Base-by-base conservation (phyloP, 2,113 vertebrate genomes). In the Phasianus colchicus region DNA sequence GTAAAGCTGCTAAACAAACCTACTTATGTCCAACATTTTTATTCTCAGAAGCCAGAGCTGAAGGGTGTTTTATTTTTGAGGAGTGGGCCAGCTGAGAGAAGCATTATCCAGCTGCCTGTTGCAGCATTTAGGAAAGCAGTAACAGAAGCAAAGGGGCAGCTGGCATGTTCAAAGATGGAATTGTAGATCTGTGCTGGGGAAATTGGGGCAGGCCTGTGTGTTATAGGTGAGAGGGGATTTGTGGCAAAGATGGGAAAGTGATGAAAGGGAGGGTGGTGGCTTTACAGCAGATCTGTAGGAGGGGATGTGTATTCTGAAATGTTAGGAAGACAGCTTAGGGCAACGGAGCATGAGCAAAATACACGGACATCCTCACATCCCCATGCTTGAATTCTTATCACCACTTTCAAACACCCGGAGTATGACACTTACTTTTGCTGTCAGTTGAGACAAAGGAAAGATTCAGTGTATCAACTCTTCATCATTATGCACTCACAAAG, bases 1-100 rank as follows among this genome's bases (percentile, higher is more conserved):
- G 66, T 24, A 87, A 95, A 94, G 67, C 50, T 52, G 60, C 57
- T 86, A 64, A 93, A 70, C 40, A 86, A 92, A 77, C 30, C 50
- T 63, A 74, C 63, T 61, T 86, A 61, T 83, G 48, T 29, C 40
- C 63, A 79, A 82, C 71, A 29, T 58, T 70, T 95, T 66, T 50
- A 81, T 60, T n/a, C 24, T 38, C 45, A 64, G 57, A 93, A 96
- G 76, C 13, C 27, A 88, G 76, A 86, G 38, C 50, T 86, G 45
- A 92, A 79, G 40, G 7, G 7, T 34, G 22, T 87, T 79, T 63
- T n/a, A 40, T 6, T 3, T 83, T 34, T 70, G 50, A 77, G 79
- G 85, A 15, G 4, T 45, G 50, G 50, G 65, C 27, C 67, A 83
- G 72, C 58, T 85, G 50, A 85, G 36, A 54, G 58, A 83, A 89